Conservation (phyloP, 2,113 vertebrate genomes). For the Hypocryptadius cinnamomeus region DNA sequence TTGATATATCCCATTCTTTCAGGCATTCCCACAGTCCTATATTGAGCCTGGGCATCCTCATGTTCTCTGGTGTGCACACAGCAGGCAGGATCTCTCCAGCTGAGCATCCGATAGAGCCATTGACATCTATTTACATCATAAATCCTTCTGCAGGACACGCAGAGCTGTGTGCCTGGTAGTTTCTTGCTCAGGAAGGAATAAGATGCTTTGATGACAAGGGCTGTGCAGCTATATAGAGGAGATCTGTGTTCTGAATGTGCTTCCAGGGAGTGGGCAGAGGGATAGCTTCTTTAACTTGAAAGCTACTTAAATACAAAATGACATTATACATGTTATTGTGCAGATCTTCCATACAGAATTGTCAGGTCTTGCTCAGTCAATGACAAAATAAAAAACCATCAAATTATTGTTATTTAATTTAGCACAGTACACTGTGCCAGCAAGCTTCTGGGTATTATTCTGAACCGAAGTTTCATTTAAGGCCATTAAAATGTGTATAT, state of each 20-base stretch:
- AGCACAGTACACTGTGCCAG: background rate
- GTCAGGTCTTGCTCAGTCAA: background rate
- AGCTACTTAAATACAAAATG: background rate
- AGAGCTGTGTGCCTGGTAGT: background rate
- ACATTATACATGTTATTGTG: background rate
- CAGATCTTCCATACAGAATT: background rate
- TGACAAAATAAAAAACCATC: background rate
- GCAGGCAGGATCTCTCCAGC: background rate
- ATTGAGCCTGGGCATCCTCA: background rate
- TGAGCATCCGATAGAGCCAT: background rate
- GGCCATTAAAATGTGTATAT: background rate
- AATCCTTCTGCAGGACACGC: background rate
- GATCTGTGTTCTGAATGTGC: background rate
- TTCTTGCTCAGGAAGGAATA: background rate
- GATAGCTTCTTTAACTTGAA: background rate
- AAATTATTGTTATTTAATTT: background rate
- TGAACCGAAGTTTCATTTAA: background rate
- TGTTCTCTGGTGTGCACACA: background rate
- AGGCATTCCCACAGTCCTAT: background rate
- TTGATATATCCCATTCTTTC: fast-evolving
- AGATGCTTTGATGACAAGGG: background rate
- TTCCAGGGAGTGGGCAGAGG: background rate
- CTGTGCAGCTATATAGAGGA: background rate
- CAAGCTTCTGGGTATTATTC: background rate
- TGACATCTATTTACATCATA: background rate